Base-by-base conservation (phyloP, 2,888 invertebrate species). In the Orthosia cruda region DNA sequence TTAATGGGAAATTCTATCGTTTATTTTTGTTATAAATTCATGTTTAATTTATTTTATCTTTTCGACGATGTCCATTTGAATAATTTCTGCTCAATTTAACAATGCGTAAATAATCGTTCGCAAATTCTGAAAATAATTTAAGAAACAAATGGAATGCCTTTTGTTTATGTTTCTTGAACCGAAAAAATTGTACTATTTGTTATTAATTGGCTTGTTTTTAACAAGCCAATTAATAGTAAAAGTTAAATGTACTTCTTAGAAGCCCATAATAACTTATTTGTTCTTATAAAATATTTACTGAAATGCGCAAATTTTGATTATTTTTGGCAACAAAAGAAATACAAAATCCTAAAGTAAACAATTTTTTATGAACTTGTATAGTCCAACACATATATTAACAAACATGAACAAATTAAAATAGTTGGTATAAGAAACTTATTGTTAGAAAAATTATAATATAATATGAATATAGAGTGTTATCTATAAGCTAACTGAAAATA, bases 191-290 rank as follows among this genome's bases (percentile, higher is more conserved):
- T n/a, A n/a, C n/a, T n/a, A n/a, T n/a, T n/a, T n/a, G n/a, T n/a
- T n/a, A n/a, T n/a, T n/a, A n/a, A n/a, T n/a, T n/a, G n/a, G n/a
- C n/a, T n/a, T n/a, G n/a, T n/a, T n/a, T n/a, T n/a, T n/a, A 61
- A 67, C n/a, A 16, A 23, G 26, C 13, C 52, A 52, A 26, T 55
- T 67, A 26, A 40, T 74, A 9, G 16, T 18, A 68, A 76, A 54
- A 18, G 4, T 50, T 26, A 32, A 58, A 63, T 55, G 26, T 26
- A 23, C 20, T n/a, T n/a, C n/a, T n/a, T n/a, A n/a, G n/a, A n/a
- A n/a, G n/a, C n/a, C n/a, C n/a, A n/a, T n/a, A n/a, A n/a, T n/a
- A n/a, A n/a, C n/a, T n/a, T n/a, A n/a, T n/a, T n/a, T n/a, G n/a
- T n/a, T n/a, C n/a, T n/a, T n/a, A n/a, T n/a, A n/a, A n/a, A n/a